Percentiles rank a stretch among this genome's conserved stretches.
phyloP scores from a whole-genome alignment of 2,113 vertebrate species.

The Lamprotornis superbus region DNA sequence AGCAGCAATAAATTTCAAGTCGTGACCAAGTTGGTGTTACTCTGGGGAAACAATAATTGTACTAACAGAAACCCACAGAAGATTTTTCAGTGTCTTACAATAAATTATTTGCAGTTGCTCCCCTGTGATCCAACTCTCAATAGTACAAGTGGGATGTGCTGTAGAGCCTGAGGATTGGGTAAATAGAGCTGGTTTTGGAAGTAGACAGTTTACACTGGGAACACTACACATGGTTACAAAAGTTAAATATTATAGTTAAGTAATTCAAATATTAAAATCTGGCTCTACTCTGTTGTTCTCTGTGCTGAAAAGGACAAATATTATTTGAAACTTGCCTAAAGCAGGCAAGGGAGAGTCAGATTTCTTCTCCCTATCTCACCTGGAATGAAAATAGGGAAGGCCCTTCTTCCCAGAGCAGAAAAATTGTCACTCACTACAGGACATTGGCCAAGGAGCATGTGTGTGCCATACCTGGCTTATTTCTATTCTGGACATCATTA shows the following conservation, averaged over 20 bases:
- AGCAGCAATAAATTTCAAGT: not conserved
- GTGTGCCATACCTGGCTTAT: not conserved
- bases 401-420: not conserved
- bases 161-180: not conserved
- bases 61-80: not conserved
- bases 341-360: not conserved
- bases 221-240: not conserved
- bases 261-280: not conserved
- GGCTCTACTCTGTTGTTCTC: not conserved
- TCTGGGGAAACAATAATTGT: not conserved
- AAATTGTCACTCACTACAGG: not conserved
- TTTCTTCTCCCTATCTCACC: not conserved
- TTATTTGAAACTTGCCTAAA: not conserved
- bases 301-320: not conserved
- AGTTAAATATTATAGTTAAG: not conserved
- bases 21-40: not conserved
- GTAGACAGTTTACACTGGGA: not conserved
- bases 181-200: not conserved
- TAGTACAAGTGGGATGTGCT: not conserved
- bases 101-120: not conserved
- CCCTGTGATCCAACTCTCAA: not conserved
- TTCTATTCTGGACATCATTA: not conserved
- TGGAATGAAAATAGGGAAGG: not conserved
- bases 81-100: not conserved
- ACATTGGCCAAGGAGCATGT: fast-evolving